Evolutionary conservation across 1,140 invertebrate genomes (phyloP).

Genomic region (Drosophila fuyamai): DNA sequence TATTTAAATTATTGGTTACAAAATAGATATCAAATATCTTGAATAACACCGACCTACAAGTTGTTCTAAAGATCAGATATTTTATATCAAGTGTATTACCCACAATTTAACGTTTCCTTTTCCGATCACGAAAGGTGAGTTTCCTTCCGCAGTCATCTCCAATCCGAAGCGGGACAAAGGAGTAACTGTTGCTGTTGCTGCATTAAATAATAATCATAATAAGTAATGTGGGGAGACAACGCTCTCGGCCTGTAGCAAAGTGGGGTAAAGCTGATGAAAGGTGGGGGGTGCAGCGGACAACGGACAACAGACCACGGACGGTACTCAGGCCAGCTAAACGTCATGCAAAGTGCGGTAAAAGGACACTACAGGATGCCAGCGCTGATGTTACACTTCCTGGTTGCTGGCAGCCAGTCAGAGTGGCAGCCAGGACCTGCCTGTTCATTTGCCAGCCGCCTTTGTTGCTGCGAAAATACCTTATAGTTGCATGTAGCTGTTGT

Average conservation of each 20-base stretch:
- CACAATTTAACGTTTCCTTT: neutral
- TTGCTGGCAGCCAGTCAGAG: slow-evolving; percentile 34
- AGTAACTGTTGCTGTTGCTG: slow-evolving; percentile 72
- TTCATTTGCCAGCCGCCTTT: slow-evolving; percentile 68
- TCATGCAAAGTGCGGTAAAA: slow-evolving; percentile 77
- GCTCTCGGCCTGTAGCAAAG: slow-evolving; percentile 53
- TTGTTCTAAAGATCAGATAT: no score
- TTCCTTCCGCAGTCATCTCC: slow-evolving; percentile 43
- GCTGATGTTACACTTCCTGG: slow-evolving; percentile 80
- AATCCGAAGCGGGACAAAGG: slow-evolving; percentile 19
- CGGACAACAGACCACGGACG: slow-evolving; percentile 2
- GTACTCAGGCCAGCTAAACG: slow-evolving; percentile 67
- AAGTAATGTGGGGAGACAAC: slow-evolving; percentile 71
- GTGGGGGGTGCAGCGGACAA: neutral
- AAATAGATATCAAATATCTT: no score
- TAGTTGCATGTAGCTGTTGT: slow-evolving; percentile 57
- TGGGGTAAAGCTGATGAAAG: slow-evolving; percentile 20
- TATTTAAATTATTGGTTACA: no score
- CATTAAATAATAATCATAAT: slow-evolving; percentile 83
- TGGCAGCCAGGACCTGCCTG: slow-evolving; percentile 49
- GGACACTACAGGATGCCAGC: slow-evolving; percentile 78
- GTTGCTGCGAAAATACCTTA: slow-evolving; percentile 67
- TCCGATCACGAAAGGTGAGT: slow-evolving; percentile 9
- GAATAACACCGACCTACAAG: no score
- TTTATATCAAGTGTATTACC: neutral